Evolutionary conservation across 2,113 vertebrate species (phyloP), one percentile per base, ranked within the genome.

Genomic region (Brachypteracias leptosomus): DNA sequence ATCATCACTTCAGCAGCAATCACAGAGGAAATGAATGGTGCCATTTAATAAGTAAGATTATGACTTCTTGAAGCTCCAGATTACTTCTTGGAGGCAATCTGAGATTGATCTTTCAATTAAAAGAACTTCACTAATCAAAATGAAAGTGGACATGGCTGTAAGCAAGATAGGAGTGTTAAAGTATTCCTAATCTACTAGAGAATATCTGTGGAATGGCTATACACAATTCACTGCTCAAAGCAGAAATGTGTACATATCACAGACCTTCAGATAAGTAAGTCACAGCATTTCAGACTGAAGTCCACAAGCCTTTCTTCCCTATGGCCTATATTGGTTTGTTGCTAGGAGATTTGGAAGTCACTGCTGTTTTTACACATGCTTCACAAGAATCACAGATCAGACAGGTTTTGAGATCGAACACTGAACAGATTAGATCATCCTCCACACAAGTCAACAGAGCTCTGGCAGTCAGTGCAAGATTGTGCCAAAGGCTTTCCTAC

Each of bases 401-500:
- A 89, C 47, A 84, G 72, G 5, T 46, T 73, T 52, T 20, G 66
- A 77, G 49, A 52, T 8, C 0, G 1, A 93, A 8, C 80, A 47
- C 63, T 52, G 67, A 70, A 42, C 44, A 52, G 54, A 38, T 65
- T n/a, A 73, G 29, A 73, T 26, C 44, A 47, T 29, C 40, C n/a
- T 65, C 67, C 63, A 42, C 16, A 28, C 0, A 40, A 85, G 24
- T 24, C 61, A 91, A 13, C 63, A 42, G 33, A 51, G 28, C 44
- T 9, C 71, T 59, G 35, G 16, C 8, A 35, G 10, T 17, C 51
- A 46, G 42, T 11, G 47, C 58, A 74, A 87, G 73, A 54, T 51
- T 62, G 51, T 89, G 70, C 46, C 81, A 91, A 89, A 78, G 24
- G 65, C 28, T 80, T 75, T 75, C 38, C 57, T 52, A 59, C 46